Evolutionary conservation across 2,113 vertebrate species (phyloP).

Genomic region (Girardinichthys multiradiatus): DNA sequence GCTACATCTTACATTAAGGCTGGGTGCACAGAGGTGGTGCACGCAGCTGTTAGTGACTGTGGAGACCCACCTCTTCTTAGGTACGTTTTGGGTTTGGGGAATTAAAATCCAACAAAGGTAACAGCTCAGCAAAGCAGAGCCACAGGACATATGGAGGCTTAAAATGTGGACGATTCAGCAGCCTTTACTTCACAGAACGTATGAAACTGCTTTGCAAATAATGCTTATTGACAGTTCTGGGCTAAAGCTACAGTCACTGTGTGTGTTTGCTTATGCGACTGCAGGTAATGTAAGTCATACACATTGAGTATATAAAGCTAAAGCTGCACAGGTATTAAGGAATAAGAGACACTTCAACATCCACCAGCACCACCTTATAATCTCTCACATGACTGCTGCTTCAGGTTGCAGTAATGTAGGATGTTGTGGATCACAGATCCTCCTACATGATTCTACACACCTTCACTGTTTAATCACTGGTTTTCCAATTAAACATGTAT

Average conservation of each 20-base stretch:
- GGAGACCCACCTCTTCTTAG: slow-evolving; percentile 40
- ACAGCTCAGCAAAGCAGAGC: slow-evolving; percentile 37
- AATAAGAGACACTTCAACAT: not conserved
- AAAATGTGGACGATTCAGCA: slow-evolving; percentile 60
- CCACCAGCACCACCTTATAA: not conserved
- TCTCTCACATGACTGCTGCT: not conserved
- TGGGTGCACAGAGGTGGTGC: not conserved
- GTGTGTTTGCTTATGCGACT: slow-evolving; percentile 15
- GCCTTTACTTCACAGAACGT: slow-evolving; percentile 36
- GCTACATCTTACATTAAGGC: no score
- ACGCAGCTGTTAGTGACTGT: not conserved
- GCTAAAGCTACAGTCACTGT: slow-evolving; percentile 2
- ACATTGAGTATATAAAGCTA: not conserved
- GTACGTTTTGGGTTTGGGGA: slow-evolving; percentile 20
- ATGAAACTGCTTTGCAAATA: slow-evolving; percentile 23
- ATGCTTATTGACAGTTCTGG: slow-evolving; percentile 17
- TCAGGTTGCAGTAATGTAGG: not conserved
- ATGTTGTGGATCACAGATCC: not conserved
- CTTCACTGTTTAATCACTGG: not conserved
- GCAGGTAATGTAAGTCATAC: not conserved
- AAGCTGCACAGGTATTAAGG: not conserved
- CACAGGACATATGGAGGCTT: slow-evolving; percentile 50
- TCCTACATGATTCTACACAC: not conserved
- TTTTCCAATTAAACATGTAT: no score
- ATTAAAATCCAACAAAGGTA: slow-evolving; percentile 53